Conservation (phyloP, 2,113 vertebrate species). For the Lycaon pictus region DNA sequence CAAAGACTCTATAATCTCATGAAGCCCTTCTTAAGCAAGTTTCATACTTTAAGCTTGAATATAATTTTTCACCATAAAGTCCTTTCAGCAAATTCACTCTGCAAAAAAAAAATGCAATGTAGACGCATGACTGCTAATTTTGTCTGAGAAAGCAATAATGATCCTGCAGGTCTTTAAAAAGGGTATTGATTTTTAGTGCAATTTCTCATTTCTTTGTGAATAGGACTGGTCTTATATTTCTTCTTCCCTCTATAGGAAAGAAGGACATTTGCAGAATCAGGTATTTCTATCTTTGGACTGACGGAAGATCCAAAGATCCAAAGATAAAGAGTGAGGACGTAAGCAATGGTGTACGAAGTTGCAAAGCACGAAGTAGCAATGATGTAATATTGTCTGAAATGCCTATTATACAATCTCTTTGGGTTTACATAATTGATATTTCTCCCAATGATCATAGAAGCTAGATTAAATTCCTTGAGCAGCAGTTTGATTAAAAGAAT, state of each 20-base stretch:
- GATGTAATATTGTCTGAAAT: not conserved
- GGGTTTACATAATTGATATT: not conserved
- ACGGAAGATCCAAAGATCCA: too few species aligned
- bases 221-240: slow-evolving; percentile 36
- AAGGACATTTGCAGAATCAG: not conserved
- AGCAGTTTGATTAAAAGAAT: slow-evolving; percentile 4
- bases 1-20: not conserved
- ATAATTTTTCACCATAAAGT: slow-evolving; percentile 43
- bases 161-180: slow-evolving; percentile 11
- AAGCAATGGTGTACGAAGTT: not conserved
- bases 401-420: not conserved
- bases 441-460: not conserved
- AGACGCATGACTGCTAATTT: slow-evolving; percentile 55
- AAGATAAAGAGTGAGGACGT: not conserved
- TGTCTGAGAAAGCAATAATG: slow-evolving; percentile 66
- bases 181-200: slow-evolving; percentile 62
- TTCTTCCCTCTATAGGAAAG: slow-evolving; percentile 30
- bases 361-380: not conserved
- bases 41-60: slow-evolving; percentile 18
- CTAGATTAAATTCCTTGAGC: not conserved
- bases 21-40: not conserved
- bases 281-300: slow-evolving; percentile 20
- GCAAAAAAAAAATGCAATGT: slow-evolving; percentile 39
- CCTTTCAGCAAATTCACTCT: slow-evolving; percentile 58
- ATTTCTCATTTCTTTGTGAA: slow-evolving; percentile 53